phyloP scores from a whole-genome alignment of 2,113 vertebrate species.

The Colossoma macropomum region DNA sequence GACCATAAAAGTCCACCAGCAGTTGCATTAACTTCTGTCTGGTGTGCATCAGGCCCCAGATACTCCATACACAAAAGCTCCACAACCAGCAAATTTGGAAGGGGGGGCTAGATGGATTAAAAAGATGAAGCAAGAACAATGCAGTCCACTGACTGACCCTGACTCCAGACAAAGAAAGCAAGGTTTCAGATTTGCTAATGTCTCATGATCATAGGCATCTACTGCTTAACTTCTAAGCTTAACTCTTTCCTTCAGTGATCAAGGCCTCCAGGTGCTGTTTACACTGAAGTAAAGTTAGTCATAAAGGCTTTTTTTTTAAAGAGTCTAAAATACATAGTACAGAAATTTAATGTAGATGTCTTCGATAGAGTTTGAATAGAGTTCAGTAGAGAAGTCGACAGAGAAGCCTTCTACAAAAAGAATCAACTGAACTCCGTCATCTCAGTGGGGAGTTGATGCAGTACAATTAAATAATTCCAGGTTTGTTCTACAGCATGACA shows the following conservation, averaged over 20 bases:
- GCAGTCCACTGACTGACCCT: conserved; percentile 19
- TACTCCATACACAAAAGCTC: conserved; percentile 24
- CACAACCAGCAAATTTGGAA: conserved; percentile 16
- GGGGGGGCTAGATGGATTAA: conserved; percentile 41
- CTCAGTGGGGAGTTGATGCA: neutral
- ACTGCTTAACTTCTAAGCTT: neutral
- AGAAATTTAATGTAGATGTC: too few relatives aligned
- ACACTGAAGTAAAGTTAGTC: neutral
- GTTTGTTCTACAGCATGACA: neutral
- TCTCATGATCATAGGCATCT: conserved; percentile 39
- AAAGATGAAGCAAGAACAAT: conserved; percentile 46
- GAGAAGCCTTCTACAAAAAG: too few relatives aligned
- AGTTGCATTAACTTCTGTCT: conserved; percentile 56
- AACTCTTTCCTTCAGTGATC: neutral
- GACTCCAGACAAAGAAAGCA: conserved; percentile 33
- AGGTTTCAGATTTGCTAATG: conserved; percentile 39
- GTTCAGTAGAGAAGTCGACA: too few relatives aligned
- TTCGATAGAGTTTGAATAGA: too few relatives aligned
- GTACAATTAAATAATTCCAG: neutral
- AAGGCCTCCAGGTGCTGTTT: conserved; percentile 4
- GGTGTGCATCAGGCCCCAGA: conserved; percentile 50
- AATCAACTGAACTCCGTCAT: too few relatives aligned
- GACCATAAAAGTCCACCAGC: conserved; percentile 55
- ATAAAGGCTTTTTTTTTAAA: too few relatives aligned
- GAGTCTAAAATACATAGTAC: too few relatives aligned